phyloP scores from a whole-genome alignment of 2,113 vertebrate species.

The Scalopus aquaticus region DNA sequence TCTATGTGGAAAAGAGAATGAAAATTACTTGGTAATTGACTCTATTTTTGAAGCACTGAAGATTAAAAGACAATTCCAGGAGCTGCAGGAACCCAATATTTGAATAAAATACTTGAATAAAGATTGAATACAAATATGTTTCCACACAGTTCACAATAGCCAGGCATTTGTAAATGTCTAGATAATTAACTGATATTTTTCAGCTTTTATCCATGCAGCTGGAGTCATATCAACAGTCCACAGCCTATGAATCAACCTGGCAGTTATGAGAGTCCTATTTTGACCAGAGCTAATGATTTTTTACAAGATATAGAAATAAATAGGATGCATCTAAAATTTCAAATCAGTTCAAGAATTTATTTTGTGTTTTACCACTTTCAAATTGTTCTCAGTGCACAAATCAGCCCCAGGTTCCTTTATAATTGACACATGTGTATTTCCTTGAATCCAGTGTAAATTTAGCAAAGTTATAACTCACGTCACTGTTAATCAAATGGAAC shows the following conservation, averaged over 20 bases:
- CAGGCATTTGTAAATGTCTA: conserved; percentile 11
- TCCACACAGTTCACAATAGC: background rate
- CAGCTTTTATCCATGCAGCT: background rate
- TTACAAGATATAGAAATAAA: conserved; percentile 46
- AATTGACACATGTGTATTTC: conserved; percentile 40
- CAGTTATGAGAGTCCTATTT: background rate
- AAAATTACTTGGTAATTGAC: conserved; percentile 39
- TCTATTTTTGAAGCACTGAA: conserved; percentile 14
- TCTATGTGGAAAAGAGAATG: background rate
- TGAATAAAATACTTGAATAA: conserved; percentile 60
- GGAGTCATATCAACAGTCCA: background rate
- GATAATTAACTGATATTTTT: background rate
- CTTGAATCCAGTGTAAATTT: conserved; percentile 31
- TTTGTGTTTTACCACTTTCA: conserved; percentile 56
- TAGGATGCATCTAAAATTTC: conserved; percentile 32
- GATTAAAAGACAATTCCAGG: conserved; percentile 35
- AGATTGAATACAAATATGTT: conserved; percentile 15
- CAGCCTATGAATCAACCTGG: background rate
- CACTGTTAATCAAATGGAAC: background rate
- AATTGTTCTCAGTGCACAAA: conserved; percentile 10
- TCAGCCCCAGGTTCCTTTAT: conserved; percentile 40
- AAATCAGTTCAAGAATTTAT: conserved; percentile 38
- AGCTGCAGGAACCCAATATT: conserved; percentile 45
- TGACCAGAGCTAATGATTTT: conserved; percentile 4
- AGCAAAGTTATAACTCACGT: conserved; percentile 10